Conservation (phyloP, 2,888 invertebrate genomes). For the Drosophila ustulata region DNA sequence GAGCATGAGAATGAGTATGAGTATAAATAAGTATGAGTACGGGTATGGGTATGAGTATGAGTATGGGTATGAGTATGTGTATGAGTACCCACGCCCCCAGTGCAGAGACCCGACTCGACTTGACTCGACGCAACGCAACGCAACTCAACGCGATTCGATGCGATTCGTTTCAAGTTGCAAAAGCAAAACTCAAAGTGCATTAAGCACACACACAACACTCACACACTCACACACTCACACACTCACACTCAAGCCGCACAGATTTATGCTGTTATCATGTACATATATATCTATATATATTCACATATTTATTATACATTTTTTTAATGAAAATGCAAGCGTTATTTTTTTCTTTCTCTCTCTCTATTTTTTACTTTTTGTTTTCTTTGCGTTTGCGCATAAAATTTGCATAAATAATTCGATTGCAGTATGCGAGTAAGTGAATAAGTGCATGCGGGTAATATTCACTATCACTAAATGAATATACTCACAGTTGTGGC, state of each 20-base stretch:
- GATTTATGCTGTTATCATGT: constrained; percentile 72
- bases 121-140: neutral
- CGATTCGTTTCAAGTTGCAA: constrained; percentile 71
- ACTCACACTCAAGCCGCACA: constrained; percentile 12
- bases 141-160: constrained; percentile 4
- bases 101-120: constrained; percentile 14
- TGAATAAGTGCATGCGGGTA: constrained; percentile 43
- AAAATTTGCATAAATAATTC: constrained; percentile 76
- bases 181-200: constrained; percentile 45
- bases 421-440: constrained; percentile 19
- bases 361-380: constrained; percentile 16
- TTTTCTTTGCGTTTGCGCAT: constrained; percentile 65
- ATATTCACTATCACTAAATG: constrained; percentile 25
- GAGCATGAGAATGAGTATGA: neutral
- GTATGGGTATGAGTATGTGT: neutral
- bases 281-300: constrained; percentile 18
- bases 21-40: neutral
- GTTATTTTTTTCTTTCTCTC: neutral
- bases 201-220: constrained; percentile 32
- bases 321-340: constrained; percentile 38
- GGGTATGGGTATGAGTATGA: neutral
- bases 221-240: constrained; percentile 18
- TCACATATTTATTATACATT: constrained; percentile 16
- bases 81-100: constrained; percentile 47
- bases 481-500: neutral